Conservation (phyloP, 2,113 vertebrate genomes). For the Atherinomorus stipes region DNA sequence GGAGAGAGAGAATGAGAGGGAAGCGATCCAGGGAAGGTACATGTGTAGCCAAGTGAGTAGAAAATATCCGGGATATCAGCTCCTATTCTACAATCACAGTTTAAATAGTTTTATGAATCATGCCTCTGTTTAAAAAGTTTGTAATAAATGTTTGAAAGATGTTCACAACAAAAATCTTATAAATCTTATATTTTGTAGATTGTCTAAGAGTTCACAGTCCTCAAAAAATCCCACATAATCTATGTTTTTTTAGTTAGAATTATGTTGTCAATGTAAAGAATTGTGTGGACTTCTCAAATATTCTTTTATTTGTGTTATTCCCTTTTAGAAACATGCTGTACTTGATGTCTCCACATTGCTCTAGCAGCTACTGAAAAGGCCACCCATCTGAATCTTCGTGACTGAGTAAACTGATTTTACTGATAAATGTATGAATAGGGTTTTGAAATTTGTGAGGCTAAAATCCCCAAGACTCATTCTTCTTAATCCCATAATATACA, state of each 20-base stretch:
- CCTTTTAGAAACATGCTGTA: too few relatives aligned
- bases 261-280: too few relatives aligned
- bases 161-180: not conserved
- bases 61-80: constrained; percentile 7
- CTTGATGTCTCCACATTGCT: not conserved
- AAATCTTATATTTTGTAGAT: too few relatives aligned
- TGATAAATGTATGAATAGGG: not conserved
- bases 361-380: constrained; percentile 2
- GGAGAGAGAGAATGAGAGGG: not conserved
- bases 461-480: too few relatives aligned
- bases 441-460: not conserved
- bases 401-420: not conserved
- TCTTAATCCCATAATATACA: too few relatives aligned
- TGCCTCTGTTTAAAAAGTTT: not conserved
- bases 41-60: constrained; percentile 11
- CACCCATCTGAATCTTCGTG: too few relatives aligned
- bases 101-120: not conserved
- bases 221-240: too few relatives aligned
- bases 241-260: too few relatives aligned
- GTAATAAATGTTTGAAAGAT: not conserved
- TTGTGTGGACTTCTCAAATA: too few relatives aligned
- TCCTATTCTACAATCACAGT: not conserved
- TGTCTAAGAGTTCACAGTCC: too few relatives aligned
- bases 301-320: too few relatives aligned
- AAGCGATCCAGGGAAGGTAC: constrained; percentile 34